Evolutionary conservation across 2,888 invertebrate genomes (phyloP), one percentile per base, ranked within the genome.

Genomic region (Lamellibrachia satsuma): DNA sequence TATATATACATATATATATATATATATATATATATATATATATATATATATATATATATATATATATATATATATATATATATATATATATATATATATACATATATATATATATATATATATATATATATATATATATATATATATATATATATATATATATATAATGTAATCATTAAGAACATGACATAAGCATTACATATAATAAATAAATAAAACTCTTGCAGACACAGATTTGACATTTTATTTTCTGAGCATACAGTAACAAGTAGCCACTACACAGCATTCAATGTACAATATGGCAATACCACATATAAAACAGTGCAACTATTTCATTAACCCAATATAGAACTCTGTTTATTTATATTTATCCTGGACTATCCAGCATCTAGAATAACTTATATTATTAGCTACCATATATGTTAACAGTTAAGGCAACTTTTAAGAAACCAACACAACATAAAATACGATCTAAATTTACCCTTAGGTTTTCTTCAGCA

Each of bases 321-420:
- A 75, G 75, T 75, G 22, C 75, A 22, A 75, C 75, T 75, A 75
- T 75, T 75, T 75, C 3, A 75, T 75, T 75, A 22, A 15, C n/a
- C 22, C 75, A 75, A 15, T 6, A 22, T 75, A n/a, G 75, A 22
- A n/a, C 75, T 75, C 75, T 75, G 39, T 39, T 39, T 39, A 39
- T 39, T 4, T 75, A 22, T 75, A 75, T 75, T 75, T 75, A 75
- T 75, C 75, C 75, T 75, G 75, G 75, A 75, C 75, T 22, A 75
- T 75, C 75, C 75, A 75, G 75, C 75, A 75, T 75, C 22, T 75
- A 75, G n/a, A 75, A 11, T 75, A 75, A 75, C 75, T 75, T 60
- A 15, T 22, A 55, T 55, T 7, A 55, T 55, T 55, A 55, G 55
- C 3, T 9, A 3, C 55, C 55, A 55, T 55, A 9, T 55, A 55